Evolutionary conservation across 2,888 invertebrate species (phyloP).

Genomic region (Hedya salicella): DNA sequence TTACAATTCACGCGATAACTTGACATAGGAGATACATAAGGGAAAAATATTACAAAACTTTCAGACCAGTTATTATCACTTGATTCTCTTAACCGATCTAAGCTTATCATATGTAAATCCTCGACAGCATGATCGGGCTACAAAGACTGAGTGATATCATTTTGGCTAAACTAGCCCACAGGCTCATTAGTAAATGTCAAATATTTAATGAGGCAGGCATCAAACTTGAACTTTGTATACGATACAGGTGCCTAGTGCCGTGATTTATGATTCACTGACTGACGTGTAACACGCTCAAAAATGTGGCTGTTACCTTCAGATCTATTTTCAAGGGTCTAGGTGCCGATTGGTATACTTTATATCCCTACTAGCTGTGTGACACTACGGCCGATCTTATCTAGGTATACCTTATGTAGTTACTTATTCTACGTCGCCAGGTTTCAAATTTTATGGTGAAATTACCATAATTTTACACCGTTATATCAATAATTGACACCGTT

Average conservation of each 20-base stretch:
- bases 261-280: constrained; percentile 48
- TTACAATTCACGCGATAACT: no score
- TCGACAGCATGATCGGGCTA: constrained; percentile 24
- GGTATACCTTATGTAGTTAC: no score
- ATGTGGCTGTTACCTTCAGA: constrained; percentile 10
- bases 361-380: no score
- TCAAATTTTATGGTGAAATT: no score
- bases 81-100: neutral
- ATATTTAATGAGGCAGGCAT: constrained; percentile 43
- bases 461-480: no score
- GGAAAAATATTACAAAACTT: no score
- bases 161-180: constrained; percentile 34
- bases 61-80: neutral
- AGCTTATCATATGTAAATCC: constrained; percentile 23
- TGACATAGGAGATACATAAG: no score
- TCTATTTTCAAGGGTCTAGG: neutral
- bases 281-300: constrained; percentile 23
- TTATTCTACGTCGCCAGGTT: no score
- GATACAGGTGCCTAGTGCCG: constrained; percentile 37
- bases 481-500: no score
- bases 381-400: no score
- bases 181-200: constrained; percentile 43
- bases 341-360: neutral
- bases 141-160: constrained; percentile 30
- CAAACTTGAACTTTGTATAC: constrained; percentile 48